Percentiles rank a stretch among this genome's conserved stretches.
These are phyloP conservation scores for Rhopalosiphum padi DNA, from an alignment of 1,140 invertebrate species.

Conservation along the genomic window DNA sequence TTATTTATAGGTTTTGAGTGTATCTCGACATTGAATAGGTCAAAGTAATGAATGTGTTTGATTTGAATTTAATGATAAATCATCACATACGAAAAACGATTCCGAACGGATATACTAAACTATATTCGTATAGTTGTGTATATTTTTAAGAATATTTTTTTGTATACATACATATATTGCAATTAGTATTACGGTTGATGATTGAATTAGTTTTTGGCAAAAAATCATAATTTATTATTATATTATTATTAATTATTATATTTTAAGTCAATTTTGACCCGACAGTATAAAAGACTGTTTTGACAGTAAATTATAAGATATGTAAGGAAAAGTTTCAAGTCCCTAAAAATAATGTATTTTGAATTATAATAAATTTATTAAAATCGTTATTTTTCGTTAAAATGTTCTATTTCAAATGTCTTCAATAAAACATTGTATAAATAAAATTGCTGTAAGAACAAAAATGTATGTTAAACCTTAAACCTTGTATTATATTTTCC, in stretches of 20 bases:
- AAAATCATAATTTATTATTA: background rate
- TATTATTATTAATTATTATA: too few species aligned
- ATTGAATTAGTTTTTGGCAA: background rate
- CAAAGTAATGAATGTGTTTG: too few species aligned
- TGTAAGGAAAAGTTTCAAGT: background rate
- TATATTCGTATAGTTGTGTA: background rate
- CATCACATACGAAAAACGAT: background rate
- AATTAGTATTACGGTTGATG: background rate
- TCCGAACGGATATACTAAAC: background rate
- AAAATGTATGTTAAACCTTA: too few species aligned
- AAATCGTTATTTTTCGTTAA: background rate
- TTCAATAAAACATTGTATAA: too few species aligned
- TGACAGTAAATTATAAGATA: background rate
- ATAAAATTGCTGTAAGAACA: too few species aligned
- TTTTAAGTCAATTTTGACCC: too few species aligned
- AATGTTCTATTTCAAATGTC: too few species aligned
- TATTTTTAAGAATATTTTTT: background rate
- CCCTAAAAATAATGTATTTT: background rate
- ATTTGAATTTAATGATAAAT: too few species aligned
- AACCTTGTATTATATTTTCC: too few species aligned
- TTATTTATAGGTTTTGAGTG: background rate
- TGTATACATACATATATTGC: background rate
- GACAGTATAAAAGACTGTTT: background rate
- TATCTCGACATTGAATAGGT: too few species aligned
- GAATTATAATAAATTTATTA: background rate